Base-by-base conservation (phyloP, 2,888 invertebrate species). In the Drosophila meridiana region DNA sequence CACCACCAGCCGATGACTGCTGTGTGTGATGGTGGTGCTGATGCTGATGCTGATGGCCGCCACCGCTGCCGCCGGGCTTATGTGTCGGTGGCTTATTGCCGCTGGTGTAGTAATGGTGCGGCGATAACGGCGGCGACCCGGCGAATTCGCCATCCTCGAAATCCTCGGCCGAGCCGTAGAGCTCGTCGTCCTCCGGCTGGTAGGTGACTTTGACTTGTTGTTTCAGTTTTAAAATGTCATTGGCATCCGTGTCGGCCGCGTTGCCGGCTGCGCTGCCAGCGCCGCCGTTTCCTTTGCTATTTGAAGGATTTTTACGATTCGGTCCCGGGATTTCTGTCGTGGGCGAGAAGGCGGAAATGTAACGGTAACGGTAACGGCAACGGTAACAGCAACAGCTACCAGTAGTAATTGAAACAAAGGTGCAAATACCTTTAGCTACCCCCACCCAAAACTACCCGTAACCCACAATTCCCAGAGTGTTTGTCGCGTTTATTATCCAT, bases 281-380 rank as follows among this genome's bases (percentile, higher is more conserved):
- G 11, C 48, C 65, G 6, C 61, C 72, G 40, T 43, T 76, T 73
- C 87, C 92, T 57, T 93, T 92, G 43, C 80, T 60, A 65, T 94
- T 94, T 80, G 94, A 94, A 56, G 94, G 94, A 85, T 94, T 94
- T 85, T 93, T 94, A 70, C 94, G 92, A 47, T 95, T 95, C 9
- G 96, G 95, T 40, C 96, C 96, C n/a, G 96, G 96, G 83, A 97
- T 97, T 94, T 96, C 97, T 97, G 94, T 69, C 63, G 67, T 73
- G 79, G 79, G 67, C 48, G 62, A 80, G 43, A 78, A 76, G 48
- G 68, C 73, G 67, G 78, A 76, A 69, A 76, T 65, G 78, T 72
- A 71, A 69, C 50, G 57, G 67, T 63, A 64, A 61, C 65, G 68
- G 56, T 53, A 53, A 66, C 47, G 50, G 43, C 47, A 74, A 69